Evolutionary conservation across 1,140 invertebrate genomes (phyloP), one percentile per base, ranked within the genome.

Genomic region (Trichonephila clavipes): DNA sequence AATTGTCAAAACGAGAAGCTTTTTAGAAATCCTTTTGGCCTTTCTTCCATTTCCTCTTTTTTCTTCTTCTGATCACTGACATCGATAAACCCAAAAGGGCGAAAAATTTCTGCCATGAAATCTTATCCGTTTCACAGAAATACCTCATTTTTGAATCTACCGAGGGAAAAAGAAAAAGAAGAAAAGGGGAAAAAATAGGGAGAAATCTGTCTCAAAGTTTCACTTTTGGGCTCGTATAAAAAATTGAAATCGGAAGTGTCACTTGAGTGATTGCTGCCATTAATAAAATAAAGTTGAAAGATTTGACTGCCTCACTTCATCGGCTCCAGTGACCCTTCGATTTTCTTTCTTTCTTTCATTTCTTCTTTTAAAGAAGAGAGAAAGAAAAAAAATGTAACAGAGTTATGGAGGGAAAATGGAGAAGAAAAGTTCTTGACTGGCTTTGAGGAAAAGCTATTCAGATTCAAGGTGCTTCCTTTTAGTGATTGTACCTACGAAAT

Each of bases 221-320:
- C 51, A 51, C 51, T 51, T 51, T 92, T 92, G 34, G 34, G 51
- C 14, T 28, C 89, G 90, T 44, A 85, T 92, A 92, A 92, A 92
- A 92, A 92, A 92, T 85, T 64, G 90, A 92, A 92, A 92, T 92
- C 90, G 90, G 90, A 92, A 92, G 90, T 92, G 90, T 92, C 90
- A 92, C 59, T 92, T 85, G 90, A 92, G 82, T 59, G 90, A 92
- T 85, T 92, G 90, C 81, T 85, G 81, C 90, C 81, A 92, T 92
- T 92, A 85, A 92, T 92, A 85, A 92, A 92, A 92, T 85, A 85
- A 92, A 92, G 90, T 85, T 92, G 90, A 85, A 85, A 85, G 77
- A 85, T 85, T 90, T 91, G 24, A 61, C 58, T 82, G 89, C 59
- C 58, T 90, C 89, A 82, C 69, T 90, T 81, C 69, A 90, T n/a